phyloP scores from a whole-genome alignment of 1,140 invertebrate species.

The Drosophila cardini region DNA sequence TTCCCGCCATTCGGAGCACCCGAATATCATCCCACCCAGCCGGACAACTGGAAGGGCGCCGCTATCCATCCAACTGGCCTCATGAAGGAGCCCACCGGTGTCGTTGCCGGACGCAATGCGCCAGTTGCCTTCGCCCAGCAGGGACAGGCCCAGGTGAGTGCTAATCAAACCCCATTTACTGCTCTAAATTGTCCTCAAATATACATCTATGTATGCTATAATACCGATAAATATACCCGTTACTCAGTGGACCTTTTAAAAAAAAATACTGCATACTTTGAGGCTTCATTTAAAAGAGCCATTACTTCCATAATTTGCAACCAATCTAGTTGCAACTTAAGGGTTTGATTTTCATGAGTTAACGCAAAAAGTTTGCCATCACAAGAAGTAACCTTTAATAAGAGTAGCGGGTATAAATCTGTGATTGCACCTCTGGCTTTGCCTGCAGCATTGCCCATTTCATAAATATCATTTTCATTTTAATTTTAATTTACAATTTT shows the following conservation, averaged over 20 bases:
- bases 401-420: not conserved
- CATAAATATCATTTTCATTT: constrained; percentile 48
- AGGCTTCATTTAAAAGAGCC: too few relatives aligned
- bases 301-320: too few relatives aligned
- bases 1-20: constrained; percentile 83
- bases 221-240: too few relatives aligned
- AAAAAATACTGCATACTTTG: too few relatives aligned
- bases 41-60: constrained; percentile 83
- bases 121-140: constrained; percentile 80
- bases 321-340: too few relatives aligned
- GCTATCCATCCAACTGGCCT: constrained; percentile 81
- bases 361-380: too few relatives aligned
- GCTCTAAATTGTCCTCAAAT: too few relatives aligned
- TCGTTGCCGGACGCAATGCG: constrained; percentile 81
- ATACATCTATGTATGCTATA: not conserved
- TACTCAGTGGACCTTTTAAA: not conserved
- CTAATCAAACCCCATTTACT: not conserved
- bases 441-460: constrained; percentile 16
- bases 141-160: constrained; percentile 82
- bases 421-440: constrained; percentile 1
- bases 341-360: too few relatives aligned
- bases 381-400: too few relatives aligned
- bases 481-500: constrained; percentile 50
- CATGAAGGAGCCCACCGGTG: constrained; percentile 84
- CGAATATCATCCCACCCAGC: constrained; percentile 84